Evolutionary conservation across 2,797 vertebrate species (phyloP).

Genomic region (Megaceryle alcyon): DNA sequence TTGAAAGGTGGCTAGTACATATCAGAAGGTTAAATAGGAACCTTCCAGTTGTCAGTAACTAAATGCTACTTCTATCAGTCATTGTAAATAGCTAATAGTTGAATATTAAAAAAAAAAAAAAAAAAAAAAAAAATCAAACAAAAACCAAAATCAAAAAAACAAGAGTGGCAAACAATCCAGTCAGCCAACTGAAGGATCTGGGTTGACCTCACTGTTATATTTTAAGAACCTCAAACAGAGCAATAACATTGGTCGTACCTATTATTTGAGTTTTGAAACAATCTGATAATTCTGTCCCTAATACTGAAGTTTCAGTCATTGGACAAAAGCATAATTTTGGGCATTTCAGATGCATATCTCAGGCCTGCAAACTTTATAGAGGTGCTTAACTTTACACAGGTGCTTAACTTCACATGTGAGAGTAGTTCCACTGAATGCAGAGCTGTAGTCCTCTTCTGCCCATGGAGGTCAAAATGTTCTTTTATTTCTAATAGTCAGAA

Average conservation of each 20-base stretch:
- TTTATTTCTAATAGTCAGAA: neutral
- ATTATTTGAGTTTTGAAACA: neutral
- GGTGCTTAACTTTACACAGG: neutral
- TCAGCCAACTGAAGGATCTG: neutral
- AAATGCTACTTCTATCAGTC: neutral
- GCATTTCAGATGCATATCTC: neutral
- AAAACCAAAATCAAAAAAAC: neutral
- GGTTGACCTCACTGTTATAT: neutral
- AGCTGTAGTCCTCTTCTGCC: neutral
- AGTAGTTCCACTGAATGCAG: neutral
- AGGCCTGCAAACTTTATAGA: neutral
- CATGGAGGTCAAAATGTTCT: neutral
- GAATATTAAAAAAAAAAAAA: neutral
- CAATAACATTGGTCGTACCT: neutral
- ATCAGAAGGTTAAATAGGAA: slow-evolving; percentile 14
- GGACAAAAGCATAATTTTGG: neutral
- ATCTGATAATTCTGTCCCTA: neutral
- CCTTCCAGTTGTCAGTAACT: neutral
- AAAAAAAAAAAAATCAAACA: neutral
- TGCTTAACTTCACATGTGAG: neutral
- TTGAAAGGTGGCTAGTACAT: neutral
- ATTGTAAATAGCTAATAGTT: neutral
- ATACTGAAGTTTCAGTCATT: neutral
- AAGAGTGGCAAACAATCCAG: neutral
- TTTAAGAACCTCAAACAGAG: neutral